phyloP scores from a whole-genome alignment of 2,113 vertebrate species.

The Vulpes vulpes region DNA sequence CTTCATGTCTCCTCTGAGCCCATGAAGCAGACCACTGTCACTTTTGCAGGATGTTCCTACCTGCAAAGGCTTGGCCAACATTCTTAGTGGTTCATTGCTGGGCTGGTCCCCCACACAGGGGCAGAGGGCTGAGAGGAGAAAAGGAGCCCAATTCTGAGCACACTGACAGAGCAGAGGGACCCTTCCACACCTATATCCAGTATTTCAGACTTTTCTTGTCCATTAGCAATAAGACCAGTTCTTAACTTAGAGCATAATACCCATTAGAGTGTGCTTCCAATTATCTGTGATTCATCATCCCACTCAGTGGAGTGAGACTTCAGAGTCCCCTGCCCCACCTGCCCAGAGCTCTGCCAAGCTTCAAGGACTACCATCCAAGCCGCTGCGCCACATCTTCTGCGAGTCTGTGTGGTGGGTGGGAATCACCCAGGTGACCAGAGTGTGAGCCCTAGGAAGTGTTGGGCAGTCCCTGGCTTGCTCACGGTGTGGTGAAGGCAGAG shows the following conservation, averaged over 20 bases:
- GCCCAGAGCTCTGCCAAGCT: background rate
- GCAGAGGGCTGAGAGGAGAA: background rate
- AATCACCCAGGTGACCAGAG: fast-evolving
- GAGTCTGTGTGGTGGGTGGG: fast-evolving
- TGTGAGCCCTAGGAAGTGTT: background rate
- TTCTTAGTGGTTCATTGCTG: background rate
- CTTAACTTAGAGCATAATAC: background rate
- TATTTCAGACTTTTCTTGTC: background rate
- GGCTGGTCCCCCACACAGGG: background rate
- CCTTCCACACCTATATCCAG: fast-evolving
- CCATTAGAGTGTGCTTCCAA: background rate
- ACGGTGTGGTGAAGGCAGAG: fast-evolving
- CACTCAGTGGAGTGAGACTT: background rate
- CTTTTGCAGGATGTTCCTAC: no score
- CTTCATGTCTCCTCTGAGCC: background rate
- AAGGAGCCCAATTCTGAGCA: background rate
- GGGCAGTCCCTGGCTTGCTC: background rate
- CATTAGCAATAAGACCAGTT: background rate
- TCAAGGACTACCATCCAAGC: fast-evolving
- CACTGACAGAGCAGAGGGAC: background rate
- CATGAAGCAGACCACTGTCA: background rate
- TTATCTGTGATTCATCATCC: background rate
- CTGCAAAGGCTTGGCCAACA: fast-evolving
- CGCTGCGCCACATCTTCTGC: fast-evolving
- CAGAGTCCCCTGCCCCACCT: background rate